phyloP scores from a whole-genome alignment of 2,113 vertebrate genomes.

The Cricetomys ansorgei region DNA sequence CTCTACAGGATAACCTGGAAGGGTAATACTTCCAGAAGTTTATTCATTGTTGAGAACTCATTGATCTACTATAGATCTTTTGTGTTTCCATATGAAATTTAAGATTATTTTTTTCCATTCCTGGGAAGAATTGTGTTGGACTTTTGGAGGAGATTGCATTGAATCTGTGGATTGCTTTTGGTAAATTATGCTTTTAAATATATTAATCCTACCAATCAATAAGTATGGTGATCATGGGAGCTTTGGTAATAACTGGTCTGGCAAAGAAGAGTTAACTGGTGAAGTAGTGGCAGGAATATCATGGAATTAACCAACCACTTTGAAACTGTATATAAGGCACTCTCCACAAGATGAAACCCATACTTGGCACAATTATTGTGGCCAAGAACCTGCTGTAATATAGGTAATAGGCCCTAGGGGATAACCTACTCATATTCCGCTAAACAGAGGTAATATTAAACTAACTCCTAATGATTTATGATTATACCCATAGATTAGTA shows the following conservation, averaged over 20 bases:
- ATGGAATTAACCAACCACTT: not conserved
- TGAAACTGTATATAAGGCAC: not conserved
- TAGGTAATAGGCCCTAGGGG: not conserved
- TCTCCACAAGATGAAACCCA: not conserved
- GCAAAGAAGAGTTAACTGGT: not conserved
- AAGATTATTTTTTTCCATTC: not conserved
- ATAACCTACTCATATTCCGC: not conserved
- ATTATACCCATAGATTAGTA: not conserved
- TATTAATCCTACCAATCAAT: not conserved
- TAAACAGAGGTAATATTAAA: not conserved
- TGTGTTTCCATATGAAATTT: not conserved
- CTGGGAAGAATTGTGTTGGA: not conserved
- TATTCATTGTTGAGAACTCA: not conserved
- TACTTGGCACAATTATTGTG: not conserved
- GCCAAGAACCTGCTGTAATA: not conserved
- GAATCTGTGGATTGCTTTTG: not conserved
- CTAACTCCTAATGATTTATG: not conserved
- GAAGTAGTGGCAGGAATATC: not conserved
- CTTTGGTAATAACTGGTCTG: not conserved
- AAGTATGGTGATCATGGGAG: not conserved
- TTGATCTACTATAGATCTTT: not conserved
- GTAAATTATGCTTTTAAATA: not conserved
- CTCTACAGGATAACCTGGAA: not conserved
- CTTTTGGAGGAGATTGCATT: not conserved
- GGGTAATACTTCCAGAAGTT: not conserved